Evolutionary conservation across 2,113 vertebrate genomes (phyloP).

Genomic region (Notiomystis cincta): DNA sequence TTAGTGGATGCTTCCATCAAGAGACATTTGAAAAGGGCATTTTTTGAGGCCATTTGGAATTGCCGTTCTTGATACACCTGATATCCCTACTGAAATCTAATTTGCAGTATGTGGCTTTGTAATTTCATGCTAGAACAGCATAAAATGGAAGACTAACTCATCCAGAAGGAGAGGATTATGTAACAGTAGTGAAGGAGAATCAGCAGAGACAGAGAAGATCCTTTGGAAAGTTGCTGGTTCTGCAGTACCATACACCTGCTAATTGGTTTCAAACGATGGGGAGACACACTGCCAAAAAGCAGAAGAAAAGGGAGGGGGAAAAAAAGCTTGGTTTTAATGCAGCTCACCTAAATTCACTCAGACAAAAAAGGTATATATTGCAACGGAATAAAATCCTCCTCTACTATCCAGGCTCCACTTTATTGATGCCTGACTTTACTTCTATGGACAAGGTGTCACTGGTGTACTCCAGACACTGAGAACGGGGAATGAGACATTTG

Average conservation of each 20-base stretch:
- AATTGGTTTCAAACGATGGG: constrained; percentile 24
- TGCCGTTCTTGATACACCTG: constrained; percentile 38
- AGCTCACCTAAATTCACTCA: constrained; percentile 4
- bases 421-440: background rate
- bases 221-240: constrained; percentile 23
- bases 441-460: background rate
- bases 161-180: constrained; percentile 40
- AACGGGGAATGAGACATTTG: background rate
- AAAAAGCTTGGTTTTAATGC: background rate
- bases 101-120: constrained; percentile 52
- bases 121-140: constrained; percentile 72
- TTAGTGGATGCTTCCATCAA: background rate
- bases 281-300: background rate
- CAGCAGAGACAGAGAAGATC: constrained; percentile 12
- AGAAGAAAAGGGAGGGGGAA: background rate
- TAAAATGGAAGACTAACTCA: constrained; percentile 64
- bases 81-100: constrained; percentile 52
- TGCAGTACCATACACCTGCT: background rate
- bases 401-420: background rate
- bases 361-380: background rate
- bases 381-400: background rate
- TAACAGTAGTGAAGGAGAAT: constrained; percentile 30
- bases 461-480: background rate
- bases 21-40: background rate
- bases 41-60: constrained; percentile 24